phyloP scores from a whole-genome alignment of 2,888 invertebrate species.

The Netelia inedita region DNA sequence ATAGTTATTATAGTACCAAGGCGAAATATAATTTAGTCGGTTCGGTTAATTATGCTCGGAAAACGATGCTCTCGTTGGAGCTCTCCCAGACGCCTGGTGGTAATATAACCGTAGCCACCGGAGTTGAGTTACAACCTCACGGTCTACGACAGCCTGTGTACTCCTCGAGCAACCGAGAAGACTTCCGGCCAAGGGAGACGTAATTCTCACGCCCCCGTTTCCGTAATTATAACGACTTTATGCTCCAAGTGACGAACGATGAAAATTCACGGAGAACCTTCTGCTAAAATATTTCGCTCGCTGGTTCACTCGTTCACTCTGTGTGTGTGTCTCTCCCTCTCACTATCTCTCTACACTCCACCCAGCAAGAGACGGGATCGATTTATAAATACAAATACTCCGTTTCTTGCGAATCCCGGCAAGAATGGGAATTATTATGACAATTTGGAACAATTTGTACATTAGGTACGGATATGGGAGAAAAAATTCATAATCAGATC shows the following conservation, averaged over 20 bases:
- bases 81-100: constrained; percentile 34
- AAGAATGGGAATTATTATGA: constrained; percentile 11
- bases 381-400: constrained; percentile 49
- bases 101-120: neutral
- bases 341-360: constrained; percentile 1
- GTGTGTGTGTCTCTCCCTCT: constrained; percentile 2
- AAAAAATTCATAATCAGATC: neutral
- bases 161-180: constrained; percentile 35
- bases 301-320: neutral
- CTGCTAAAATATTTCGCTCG: neutral
- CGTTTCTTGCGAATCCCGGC: neutral
- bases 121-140: constrained; percentile 29
- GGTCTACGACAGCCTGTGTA: neutral
- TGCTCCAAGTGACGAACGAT: neutral
- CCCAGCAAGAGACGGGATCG: constrained; percentile 31
- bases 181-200: constrained; percentile 55
- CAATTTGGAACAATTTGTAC: neutral
- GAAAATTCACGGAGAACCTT: constrained; percentile 2
- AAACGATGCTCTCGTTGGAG: constrained; percentile 48
- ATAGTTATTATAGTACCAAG: constrained; percentile 50
- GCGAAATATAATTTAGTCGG: constrained; percentile 60
- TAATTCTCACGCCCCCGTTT: constrained; percentile 65
- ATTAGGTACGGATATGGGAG: neutral
- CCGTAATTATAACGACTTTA: constrained; percentile 57
- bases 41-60: constrained; percentile 61